Conservation (phyloP, 2,888 invertebrate species). For the Lutraria lutraria region DNA sequence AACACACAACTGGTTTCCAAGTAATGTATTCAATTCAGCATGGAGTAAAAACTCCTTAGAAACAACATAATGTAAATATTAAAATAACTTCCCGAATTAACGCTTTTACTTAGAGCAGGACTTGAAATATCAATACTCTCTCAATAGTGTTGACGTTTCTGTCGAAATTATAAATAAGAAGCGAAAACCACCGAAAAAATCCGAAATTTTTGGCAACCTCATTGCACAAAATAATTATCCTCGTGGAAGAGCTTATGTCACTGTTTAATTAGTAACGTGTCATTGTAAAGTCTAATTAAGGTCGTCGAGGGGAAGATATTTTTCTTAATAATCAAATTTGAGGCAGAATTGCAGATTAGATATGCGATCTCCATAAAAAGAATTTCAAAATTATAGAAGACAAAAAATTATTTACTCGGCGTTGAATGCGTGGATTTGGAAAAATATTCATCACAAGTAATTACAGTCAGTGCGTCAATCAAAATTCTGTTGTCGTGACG, state of each 20-base stretch:
- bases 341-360: constrained; percentile 3
- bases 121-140: background rate
- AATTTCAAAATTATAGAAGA: no score
- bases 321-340: background rate
- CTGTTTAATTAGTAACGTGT: background rate
- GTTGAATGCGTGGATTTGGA: no score
- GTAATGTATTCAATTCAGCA: background rate
- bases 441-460: no score
- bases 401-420: no score
- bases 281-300: constrained; percentile 5
- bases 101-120: background rate
- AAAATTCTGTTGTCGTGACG: no score
- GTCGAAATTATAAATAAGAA: background rate
- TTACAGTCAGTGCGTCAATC: no score
- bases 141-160: background rate
- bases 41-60: background rate
- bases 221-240: background rate
- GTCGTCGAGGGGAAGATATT: background rate
- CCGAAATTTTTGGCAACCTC: background rate
- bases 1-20: no score
- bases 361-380: no score
- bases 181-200: background rate
- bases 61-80: background rate
- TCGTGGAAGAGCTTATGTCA: background rate
- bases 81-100: background rate